Conservation (phyloP, 1,140 invertebrate species). For the Apis cerana region DNA sequence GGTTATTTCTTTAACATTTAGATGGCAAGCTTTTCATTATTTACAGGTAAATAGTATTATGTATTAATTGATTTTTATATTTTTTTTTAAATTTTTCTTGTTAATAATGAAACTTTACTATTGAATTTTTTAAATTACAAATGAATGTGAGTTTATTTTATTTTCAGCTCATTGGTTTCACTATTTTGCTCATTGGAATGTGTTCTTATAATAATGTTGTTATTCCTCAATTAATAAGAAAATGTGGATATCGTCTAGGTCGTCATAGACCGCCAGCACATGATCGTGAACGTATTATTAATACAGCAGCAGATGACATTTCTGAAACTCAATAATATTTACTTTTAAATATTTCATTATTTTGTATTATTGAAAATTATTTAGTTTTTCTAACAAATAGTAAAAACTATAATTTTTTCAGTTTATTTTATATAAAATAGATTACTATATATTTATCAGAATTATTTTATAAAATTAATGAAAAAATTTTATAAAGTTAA, state of each 20-base stretch:
- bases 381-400: conserved; percentile 16
- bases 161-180: conserved; percentile 86
- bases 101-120: not conserved
- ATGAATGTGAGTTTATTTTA: not conserved
- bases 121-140: not conserved
- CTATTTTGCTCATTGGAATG: conserved; percentile 88
- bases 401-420: conserved; percentile 24
- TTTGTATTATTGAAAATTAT: conserved; percentile 10
- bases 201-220: conserved; percentile 89
- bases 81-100: conserved; percentile 25
- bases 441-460: not conserved
- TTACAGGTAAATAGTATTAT: conserved; percentile 84
- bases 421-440: not conserved
- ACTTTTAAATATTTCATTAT: not conserved
- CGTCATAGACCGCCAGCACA: conserved; percentile 67
- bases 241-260: conserved; percentile 65
- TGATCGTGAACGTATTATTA: conserved; percentile 73
- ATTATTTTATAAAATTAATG: not conserved
- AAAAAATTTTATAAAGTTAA: not conserved
- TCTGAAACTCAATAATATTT: conserved; percentile 60
- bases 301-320: conserved; percentile 75
- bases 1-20: conserved; percentile 87
- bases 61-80: not conserved
- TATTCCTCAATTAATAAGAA: conserved; percentile 77
- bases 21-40: conserved; percentile 91